Percentiles rank a stretch among this genome's conserved stretches.
Conservation (phyloP, 2,888 invertebrate genomes). For the Chrysolina americana region DNA sequence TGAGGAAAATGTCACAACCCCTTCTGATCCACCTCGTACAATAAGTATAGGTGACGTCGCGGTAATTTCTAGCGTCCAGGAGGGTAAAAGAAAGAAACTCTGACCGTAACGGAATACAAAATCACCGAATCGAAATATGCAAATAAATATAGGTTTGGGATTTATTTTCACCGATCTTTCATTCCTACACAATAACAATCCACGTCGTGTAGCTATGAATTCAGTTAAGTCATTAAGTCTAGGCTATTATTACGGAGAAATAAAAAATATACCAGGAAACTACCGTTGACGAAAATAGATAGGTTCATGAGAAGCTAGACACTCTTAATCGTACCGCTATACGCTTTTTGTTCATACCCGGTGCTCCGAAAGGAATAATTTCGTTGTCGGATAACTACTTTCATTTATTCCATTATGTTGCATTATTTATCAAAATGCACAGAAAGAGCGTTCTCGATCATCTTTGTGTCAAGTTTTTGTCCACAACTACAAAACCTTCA, state of each 20-base stretch:
- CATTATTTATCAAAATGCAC: conserved; percentile 15
- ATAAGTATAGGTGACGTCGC: neutral
- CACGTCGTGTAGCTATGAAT: conserved; percentile 18
- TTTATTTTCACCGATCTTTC: conserved; percentile 21
- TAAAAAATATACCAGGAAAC: conserved; percentile 24
- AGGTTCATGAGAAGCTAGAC: conserved; percentile 18
- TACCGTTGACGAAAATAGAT: conserved; percentile 23
- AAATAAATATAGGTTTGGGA: conserved; percentile 24
- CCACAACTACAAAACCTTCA: neutral
- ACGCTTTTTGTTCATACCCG: conserved; percentile 14
- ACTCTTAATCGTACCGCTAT: conserved; percentile 13
- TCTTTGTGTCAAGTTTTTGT: neutral
- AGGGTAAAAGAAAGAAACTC: conserved; percentile 6
- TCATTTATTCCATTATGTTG: conserved; percentile 20
- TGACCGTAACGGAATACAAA: conserved; percentile 19
- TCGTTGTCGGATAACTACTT: conserved; percentile 1
- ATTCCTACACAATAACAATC: conserved; percentile 20
- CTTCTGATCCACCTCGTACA: neutral
- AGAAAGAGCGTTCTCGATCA: neutral
- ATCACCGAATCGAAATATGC: conserved; percentile 20
- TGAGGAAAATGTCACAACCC: no score
- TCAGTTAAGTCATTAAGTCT: conserved; percentile 24
- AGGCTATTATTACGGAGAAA: conserved; percentile 22
- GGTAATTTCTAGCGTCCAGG: neutral
- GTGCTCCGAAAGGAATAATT: conserved; percentile 4